Conservation (phyloP, 1,140 invertebrate species). For the Penaeus chinensis region DNA sequence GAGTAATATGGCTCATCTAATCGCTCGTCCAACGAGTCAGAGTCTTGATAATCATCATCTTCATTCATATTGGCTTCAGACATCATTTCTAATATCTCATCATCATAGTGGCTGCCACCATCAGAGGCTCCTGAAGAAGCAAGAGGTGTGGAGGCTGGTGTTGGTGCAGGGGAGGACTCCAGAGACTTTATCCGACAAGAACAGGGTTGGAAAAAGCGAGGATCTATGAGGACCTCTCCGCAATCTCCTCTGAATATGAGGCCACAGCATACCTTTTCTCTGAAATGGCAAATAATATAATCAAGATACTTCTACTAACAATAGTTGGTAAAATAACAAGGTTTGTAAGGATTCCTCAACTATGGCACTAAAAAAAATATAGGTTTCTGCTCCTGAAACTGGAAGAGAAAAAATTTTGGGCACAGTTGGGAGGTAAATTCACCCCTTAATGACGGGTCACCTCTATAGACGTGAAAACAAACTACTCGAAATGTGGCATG, state of each 20-base stretch:
- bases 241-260: constrained; percentile 77
- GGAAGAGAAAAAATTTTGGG: too few species aligned
- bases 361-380: too few species aligned
- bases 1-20: constrained; percentile 50
- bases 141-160: constrained; percentile 45
- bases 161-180: constrained; percentile 45
- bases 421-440: too few species aligned
- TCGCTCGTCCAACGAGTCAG: constrained; percentile 51
- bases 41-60: constrained; percentile 55
- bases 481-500: too few species aligned
- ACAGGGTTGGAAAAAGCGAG: constrained; percentile 75
- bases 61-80: constrained; percentile 52
- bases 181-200: constrained; percentile 65
- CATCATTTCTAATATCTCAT: constrained; percentile 53
- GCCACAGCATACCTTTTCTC: constrained; percentile 80
- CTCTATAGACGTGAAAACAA: too few species aligned
- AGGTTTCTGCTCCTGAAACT: too few species aligned
- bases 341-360: too few species aligned
- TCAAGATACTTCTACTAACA: too few species aligned
- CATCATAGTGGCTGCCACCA: constrained; percentile 53
- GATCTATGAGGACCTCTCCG: constrained; percentile 77
- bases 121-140: constrained; percentile 54
- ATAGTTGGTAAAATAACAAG: too few species aligned
- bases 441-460: too few species aligned
- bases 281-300: constrained; percentile 68